Base-by-base conservation (phyloP, 2,888 invertebrate species). In the Cheilosia scutellata region DNA sequence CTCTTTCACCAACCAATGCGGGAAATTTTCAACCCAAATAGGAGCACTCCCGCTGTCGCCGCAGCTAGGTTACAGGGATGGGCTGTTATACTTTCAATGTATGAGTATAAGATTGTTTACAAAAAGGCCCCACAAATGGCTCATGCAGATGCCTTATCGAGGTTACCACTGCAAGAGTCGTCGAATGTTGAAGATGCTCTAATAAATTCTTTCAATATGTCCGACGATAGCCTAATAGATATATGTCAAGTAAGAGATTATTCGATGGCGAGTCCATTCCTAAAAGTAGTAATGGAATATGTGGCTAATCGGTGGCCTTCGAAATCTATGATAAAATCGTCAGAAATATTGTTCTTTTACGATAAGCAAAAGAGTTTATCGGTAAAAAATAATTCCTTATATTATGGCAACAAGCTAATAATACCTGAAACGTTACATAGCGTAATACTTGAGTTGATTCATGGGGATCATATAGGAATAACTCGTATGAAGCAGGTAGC, bases 401-500 rank as follows among this genome's bases (percentile, higher is more conserved):
- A 62, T 20, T 80, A 74, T 53, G 74, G 74, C 16, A 55, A 80
- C 25, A 80, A 63, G 7, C 31, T 75, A 7, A 53, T 80, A 11
- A 44, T 80, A 51, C 74, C 80, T 9, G 31, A 37, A n/a, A 2
- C 66, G 5, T 74, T 40, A 20, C 49, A 44, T 5, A 7, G 1
- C 6, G 40, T 72, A 40, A 47, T 72, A 20, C 60, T 80, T 3
- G 9, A 66, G 7, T 3, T 80, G 9, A 11, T 80, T 4, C 79
- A 80, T 9, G 20, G 29, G 11, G 58, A 65, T 31, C 74, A 80
- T 49, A 16, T 47, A 53, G 72, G 65, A 5, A 51, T 65, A 37
- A 42, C 55, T 33, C 33, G 66, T 4, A 66, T 72, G 72, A 80
- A 80, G 37, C 51, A 72, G n/a, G 20, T 72, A 33, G 72, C 79